Evolutionary conservation across 2,888 invertebrate species (phyloP).

Genomic region (Eretmocerus hayati): DNA sequence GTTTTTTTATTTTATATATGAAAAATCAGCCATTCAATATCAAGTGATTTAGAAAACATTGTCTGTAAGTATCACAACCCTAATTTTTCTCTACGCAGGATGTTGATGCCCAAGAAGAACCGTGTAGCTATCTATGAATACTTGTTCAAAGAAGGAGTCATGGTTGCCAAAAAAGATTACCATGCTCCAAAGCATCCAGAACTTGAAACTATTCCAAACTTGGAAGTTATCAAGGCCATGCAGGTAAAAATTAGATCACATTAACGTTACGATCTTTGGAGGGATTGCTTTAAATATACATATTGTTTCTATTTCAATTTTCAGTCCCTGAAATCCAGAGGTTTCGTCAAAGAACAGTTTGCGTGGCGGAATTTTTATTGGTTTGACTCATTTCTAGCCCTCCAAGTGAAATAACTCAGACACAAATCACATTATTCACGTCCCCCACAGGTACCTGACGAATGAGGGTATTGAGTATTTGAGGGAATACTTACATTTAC

Average conservation of each 20-base stretch:
- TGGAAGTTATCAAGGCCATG: constrained; percentile 97
- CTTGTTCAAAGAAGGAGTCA: constrained; percentile 97
- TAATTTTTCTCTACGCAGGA: constrained; percentile 62
- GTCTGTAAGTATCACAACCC: too few relatives aligned
- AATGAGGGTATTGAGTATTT: constrained; percentile 98
- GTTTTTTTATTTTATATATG: too few relatives aligned
- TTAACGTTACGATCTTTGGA: background rate
- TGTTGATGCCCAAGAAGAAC: constrained; percentile 99
- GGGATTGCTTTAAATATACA: background rate
- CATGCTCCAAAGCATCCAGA: constrained; percentile 97
- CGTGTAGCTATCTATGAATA: constrained; percentile 94
- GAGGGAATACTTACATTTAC: constrained; percentile 90
- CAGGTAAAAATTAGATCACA: too few relatives aligned
- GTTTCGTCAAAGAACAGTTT: constrained; percentile 98
- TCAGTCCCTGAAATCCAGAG: constrained; percentile 87
- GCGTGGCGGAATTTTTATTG: constrained; percentile 99
- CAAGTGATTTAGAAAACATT: too few relatives aligned
- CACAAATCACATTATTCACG: too few relatives aligned
- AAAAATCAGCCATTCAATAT: too few relatives aligned
- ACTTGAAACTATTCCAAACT: constrained; percentile 88
- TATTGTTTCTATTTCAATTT: background rate
- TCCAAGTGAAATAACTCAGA: too few relatives aligned
- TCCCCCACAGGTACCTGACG: constrained; percentile 96
- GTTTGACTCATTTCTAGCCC: too few relatives aligned
- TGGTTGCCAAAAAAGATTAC: constrained; percentile 98